Evolutionary conservation across 2,797 vertebrate genomes (phyloP).

Genomic region (Dallia pectoralis): DNA sequence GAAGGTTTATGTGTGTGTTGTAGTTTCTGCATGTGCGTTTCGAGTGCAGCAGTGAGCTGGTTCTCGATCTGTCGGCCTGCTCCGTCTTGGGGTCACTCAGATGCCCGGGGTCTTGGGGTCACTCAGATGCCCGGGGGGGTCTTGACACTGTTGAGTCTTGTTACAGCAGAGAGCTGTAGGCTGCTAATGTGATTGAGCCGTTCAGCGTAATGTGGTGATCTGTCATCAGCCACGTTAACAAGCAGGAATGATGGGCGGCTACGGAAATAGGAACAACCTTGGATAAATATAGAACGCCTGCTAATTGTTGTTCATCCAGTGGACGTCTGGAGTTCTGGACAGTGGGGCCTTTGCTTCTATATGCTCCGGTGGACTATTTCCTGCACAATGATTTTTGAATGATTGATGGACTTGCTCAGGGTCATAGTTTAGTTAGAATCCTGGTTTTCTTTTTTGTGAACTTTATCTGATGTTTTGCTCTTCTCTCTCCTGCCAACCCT

Average conservation of each 20-base stretch:
- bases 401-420: neutral
- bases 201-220: conserved; percentile 36
- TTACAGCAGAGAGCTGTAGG: neutral
- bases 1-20: conserved; percentile 35
- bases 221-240: conserved; percentile 43
- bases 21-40: too few relatives aligned
- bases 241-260: conserved; percentile 30
- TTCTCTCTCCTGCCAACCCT: conserved; percentile 33
- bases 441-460: conserved; percentile 11
- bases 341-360: conserved; percentile 10
- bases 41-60: conserved; percentile 8
- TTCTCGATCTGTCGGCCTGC: conserved; percentile 1
- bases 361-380: conserved; percentile 7
- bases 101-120: too few relatives aligned
- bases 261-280: conserved; percentile 42
- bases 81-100: too few relatives aligned
- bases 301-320: conserved; percentile 47
- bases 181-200: conserved; percentile 33
- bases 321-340: conserved; percentile 41
- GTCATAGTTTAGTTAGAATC: neutral
- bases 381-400: neutral
- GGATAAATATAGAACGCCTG: conserved; percentile 52
- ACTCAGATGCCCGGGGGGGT: too few relatives aligned
- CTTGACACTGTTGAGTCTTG: too few relatives aligned
- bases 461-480: conserved; percentile 19